Base-by-base conservation (phyloP, 2,113 vertebrate genomes). In the Sinosuthora webbiana region DNA sequence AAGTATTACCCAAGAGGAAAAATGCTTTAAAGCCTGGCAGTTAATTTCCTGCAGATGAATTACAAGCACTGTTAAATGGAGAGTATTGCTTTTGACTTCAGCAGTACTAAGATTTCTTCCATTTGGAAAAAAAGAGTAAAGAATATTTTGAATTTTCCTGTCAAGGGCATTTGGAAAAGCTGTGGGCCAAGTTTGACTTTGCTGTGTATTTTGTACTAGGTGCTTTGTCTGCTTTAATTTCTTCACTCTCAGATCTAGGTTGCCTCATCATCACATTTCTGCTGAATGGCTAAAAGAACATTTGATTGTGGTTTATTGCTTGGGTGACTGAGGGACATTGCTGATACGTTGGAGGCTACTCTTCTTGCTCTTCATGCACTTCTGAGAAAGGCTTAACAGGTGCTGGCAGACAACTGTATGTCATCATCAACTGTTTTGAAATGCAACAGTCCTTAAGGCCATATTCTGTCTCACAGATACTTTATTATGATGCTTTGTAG, bases 381-480 rank as follows among this genome's bases (percentile, higher is more conserved):
- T 96, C 74, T 94, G 88, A 95, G 91, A 93, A 93, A 85, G 37
- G 64, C 64, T 92, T 90, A 84, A 39, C 73, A 94, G 88, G 91
- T 77, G 74, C 69, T 95, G 90, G 90, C 92, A 91, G 75, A 88
- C 78, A 79, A 44, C n/a, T 84, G 10, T 79, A 62, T 92, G 84
- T 95, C 92, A 83, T 94, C 89, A 95, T 86, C 83, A 57, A 44
- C 45, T 74, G 20, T 97, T 97, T 95, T 95, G 97, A 97, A 97
- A 97, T 83, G 17, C 69, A 89, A 23, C 85, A 95, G 77, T 85
- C 95, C 96, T 92, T 79, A 76, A 92, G 93, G 95, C 94, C 87
- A 80, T 95, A 86, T 91, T 83, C 91, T 90, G 90, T 91, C 85
- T 95, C 85, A 55, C 67, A 81, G 91, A 44, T 96, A 91, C 88